phyloP scores from a whole-genome alignment of 2,113 vertebrate genomes.

The Symphodus melops region DNA sequence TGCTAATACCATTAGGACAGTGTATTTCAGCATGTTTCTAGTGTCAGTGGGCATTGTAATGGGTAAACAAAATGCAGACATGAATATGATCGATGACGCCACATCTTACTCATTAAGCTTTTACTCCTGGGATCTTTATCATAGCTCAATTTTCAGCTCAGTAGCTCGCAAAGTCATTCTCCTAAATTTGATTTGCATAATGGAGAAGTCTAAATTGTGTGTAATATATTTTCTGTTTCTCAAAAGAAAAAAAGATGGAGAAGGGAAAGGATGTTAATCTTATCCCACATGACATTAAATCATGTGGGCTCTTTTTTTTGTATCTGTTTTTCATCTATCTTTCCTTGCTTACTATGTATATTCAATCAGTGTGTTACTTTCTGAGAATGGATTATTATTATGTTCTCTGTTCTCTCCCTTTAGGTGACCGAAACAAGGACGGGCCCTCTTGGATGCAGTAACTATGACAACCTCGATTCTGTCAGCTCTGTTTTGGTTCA shows the following conservation, averaged over 20 bases:
- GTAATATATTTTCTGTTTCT: constrained; percentile 49
- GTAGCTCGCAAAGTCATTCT: constrained; percentile 43
- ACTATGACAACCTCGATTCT: constrained; percentile 91
- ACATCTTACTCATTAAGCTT: constrained; percentile 46
- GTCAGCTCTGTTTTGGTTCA: constrained; percentile 90
- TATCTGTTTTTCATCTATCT: neutral
- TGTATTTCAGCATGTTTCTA: constrained; percentile 45
- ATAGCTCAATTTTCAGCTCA: constrained; percentile 53
- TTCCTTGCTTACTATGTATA: constrained; percentile 1
- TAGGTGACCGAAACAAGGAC: constrained; percentile 90
- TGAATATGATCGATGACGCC: constrained; percentile 63
- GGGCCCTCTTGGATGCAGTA: constrained; percentile 89
- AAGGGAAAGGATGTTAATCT: constrained; percentile 46
- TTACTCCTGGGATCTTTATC: constrained; percentile 41
- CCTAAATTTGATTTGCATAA: constrained; percentile 46
- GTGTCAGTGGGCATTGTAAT: constrained; percentile 36
- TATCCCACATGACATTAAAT: constrained; percentile 40
- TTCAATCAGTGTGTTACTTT: constrained; percentile 56
- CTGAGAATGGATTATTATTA: constrained; percentile 59
- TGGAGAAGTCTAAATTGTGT: constrained; percentile 41
- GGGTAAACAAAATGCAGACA: constrained; percentile 37
- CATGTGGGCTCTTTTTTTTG: neutral
- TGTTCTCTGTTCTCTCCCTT: constrained; percentile 59
- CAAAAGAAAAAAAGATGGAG: constrained; percentile 12
- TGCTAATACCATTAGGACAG: constrained; percentile 29